phyloP scores from a whole-genome alignment of 1,140 invertebrate species.

The Planococcus citri region DNA sequence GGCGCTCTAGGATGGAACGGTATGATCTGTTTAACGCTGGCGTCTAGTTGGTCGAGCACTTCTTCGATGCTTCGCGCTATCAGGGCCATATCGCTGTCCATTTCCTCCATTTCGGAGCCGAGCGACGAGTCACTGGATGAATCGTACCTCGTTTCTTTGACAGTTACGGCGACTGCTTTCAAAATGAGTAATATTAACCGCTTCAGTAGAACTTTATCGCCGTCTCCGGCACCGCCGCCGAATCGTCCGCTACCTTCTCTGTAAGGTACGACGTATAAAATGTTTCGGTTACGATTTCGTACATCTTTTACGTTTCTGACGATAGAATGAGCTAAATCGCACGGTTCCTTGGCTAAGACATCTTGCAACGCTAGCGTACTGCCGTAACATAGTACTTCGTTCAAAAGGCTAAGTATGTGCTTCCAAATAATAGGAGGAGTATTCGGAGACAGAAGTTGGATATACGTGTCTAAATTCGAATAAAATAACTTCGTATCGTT shows the following conservation, averaged over 20 bases:
- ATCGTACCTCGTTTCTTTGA: constrained; percentile 75
- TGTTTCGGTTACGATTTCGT: constrained; percentile 33
- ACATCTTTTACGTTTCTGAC: constrained; percentile 74
- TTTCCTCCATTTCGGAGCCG: constrained; percentile 65
- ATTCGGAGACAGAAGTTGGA: constrained; percentile 54
- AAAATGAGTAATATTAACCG: constrained; percentile 71
- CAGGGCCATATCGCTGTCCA: constrained; percentile 76
- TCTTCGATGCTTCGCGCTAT: constrained; percentile 73
- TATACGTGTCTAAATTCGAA: constrained; percentile 65
- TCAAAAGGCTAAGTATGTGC: constrained; percentile 67
- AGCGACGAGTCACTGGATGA: constrained; percentile 59
- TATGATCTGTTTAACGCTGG: constrained; percentile 63
- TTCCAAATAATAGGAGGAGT: constrained; percentile 69
- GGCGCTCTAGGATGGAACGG: constrained; percentile 77
- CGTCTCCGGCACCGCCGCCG: constrained; percentile 40
- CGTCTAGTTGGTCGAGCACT: constrained; percentile 61
- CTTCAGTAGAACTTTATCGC: constrained; percentile 55
- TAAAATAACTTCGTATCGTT: constrained; percentile 81
- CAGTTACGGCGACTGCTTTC: constrained; percentile 77
- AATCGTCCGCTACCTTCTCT: constrained; percentile 40
- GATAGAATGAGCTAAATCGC: constrained; percentile 65
- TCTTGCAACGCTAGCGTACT: constrained; percentile 77
- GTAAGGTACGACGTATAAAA: constrained; percentile 55
- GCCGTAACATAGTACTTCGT: constrained; percentile 79
- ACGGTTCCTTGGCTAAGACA: constrained; percentile 71